Percentiles rank a stretch among this genome's conserved stretches.
phyloP scores from a whole-genome alignment of 2,797 vertebrate species.

The Corythornis leucogaster region DNA sequence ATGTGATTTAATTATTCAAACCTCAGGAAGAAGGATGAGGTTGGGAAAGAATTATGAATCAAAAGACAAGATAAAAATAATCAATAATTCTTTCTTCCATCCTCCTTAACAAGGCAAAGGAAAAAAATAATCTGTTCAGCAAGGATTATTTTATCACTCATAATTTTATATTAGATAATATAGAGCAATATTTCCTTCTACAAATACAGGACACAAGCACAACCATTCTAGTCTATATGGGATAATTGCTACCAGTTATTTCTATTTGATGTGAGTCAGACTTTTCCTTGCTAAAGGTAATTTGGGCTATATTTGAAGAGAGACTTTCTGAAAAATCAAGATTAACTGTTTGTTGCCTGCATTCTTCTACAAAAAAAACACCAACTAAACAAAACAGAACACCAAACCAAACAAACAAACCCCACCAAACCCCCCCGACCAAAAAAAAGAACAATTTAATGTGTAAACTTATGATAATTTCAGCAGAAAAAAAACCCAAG shows the following conservation, averaged over 20 bases:
- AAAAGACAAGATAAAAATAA: background rate
- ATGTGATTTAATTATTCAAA: background rate
- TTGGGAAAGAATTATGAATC: background rate
- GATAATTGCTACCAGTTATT: background rate
- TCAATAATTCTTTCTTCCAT: background rate
- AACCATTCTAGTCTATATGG: background rate
- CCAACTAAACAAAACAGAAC: too few relatives aligned
- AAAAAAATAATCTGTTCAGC: background rate
- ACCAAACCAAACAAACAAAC: too few relatives aligned
- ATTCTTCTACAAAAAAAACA: background rate
- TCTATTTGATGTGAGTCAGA: background rate
- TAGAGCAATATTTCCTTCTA: conserved; percentile 11
- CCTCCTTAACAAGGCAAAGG: background rate
- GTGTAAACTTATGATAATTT: background rate
- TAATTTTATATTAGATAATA: background rate
- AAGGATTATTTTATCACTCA: background rate
- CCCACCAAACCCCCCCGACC: too few relatives aligned
- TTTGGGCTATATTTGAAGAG: background rate
- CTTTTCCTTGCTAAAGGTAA: background rate
- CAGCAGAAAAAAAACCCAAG: background rate
- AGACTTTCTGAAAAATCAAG: background rate
- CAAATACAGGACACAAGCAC: background rate
- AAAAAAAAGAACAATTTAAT: background rate
- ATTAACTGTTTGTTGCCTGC: background rate
- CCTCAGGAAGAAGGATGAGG: background rate